These are phyloP conservation scores for Protomyctophum bolini DNA, from an alignment of 2,113 vertebrate genomes.

Conservation along the genomic window DNA sequence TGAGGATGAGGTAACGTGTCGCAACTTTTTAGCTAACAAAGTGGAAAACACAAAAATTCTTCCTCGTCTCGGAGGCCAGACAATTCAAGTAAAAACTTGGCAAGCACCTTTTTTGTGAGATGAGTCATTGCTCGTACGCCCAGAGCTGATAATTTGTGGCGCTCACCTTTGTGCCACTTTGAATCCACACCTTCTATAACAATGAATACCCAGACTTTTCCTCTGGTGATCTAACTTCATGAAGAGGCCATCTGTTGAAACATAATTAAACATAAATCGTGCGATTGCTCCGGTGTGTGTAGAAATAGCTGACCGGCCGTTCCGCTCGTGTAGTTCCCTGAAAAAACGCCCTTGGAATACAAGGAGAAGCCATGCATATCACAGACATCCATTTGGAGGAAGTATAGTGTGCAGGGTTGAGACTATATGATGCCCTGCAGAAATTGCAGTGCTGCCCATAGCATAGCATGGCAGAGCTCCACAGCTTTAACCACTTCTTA, in stretches of 20 bases:
- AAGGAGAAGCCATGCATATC: conserved; percentile 43
- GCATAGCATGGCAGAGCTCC: no score
- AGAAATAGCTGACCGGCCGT: conserved; percentile 2
- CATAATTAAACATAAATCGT: conserved; percentile 47
- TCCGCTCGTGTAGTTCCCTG: conserved; percentile 8
- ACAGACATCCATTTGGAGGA: conserved; percentile 35
- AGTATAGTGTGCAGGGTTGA: neutral
- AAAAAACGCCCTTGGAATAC: conserved; percentile 45
- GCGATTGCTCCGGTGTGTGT: conserved; percentile 41
- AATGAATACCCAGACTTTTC: conserved; percentile 39
- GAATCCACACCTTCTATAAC: conserved; percentile 40
- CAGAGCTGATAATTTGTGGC: conserved; percentile 38
- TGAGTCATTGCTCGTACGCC: conserved; percentile 43
- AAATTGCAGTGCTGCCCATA: neutral
- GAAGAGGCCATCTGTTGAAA: conserved; percentile 35
- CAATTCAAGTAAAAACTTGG: conserved; percentile 40
- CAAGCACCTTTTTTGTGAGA: conserved; percentile 23
- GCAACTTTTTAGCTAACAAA: conserved; percentile 59
- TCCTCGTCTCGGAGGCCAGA: conserved; percentile 22
- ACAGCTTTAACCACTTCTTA: no score
- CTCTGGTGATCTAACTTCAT: conserved; percentile 29
- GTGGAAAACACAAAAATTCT: conserved; percentile 35
- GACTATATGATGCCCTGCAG: conserved; percentile 37
- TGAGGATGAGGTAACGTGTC: conserved; percentile 64
- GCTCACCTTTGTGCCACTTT: conserved; percentile 6